A percentile compares a stretch with the other conserved stretches of the same genome.
These are phyloP conservation scores for Dryobates pubescens DNA, from an alignment of 2,797 vertebrate genomes.

Conservation along the genomic window DNA sequence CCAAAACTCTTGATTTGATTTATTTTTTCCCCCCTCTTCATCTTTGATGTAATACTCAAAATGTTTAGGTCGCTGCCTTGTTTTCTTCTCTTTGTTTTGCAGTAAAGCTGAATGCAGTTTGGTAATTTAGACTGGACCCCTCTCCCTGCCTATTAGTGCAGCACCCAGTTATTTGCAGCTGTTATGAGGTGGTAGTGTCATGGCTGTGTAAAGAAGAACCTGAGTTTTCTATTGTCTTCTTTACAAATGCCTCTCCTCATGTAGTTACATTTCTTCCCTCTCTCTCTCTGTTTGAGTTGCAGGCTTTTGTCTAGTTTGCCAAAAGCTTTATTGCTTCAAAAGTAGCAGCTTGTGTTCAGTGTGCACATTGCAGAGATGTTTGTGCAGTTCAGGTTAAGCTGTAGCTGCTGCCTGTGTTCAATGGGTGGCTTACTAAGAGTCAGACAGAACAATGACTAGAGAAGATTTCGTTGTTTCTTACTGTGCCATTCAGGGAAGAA, in stretches of 20 bases:
- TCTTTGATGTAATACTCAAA: background rate
- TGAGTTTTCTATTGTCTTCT: background rate
- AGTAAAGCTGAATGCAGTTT: background rate
- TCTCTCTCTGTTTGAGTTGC: background rate
- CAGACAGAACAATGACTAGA: background rate
- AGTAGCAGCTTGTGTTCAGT: background rate
- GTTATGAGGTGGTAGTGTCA: background rate
- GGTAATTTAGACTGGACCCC: background rate
- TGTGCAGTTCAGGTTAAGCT: background rate
- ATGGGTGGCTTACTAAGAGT: background rate
- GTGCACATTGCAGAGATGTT: background rate
- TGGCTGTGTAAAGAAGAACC: background rate
- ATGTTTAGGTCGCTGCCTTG: background rate
- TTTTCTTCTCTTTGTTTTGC: background rate
- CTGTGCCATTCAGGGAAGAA: background rate
- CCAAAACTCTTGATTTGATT: background rate
- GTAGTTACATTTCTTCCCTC: background rate
- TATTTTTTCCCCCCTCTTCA: background rate
- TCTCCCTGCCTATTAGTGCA: background rate
- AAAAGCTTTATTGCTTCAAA: background rate
- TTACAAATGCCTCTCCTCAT: background rate
- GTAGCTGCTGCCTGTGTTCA: background rate
- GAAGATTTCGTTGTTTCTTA: background rate
- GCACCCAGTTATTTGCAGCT: background rate
- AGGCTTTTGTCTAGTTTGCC: background rate